phyloP scores from a whole-genome alignment of 2,888 invertebrate species.

The Scotopteryx bipunctaria region DNA sequence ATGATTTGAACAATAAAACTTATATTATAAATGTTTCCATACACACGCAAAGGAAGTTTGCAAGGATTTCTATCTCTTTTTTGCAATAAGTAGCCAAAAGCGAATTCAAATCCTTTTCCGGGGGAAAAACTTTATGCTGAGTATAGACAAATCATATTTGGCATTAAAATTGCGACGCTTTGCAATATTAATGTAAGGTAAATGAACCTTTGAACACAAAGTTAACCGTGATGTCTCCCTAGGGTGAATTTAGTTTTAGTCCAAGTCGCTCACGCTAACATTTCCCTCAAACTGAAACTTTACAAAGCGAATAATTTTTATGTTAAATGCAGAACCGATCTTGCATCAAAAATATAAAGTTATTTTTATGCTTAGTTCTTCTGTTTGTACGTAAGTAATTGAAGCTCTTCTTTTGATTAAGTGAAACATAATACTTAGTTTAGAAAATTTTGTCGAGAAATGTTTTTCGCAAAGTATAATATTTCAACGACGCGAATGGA shows the following conservation, averaged over 20 bases:
- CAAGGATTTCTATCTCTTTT: slow-evolving; percentile 5
- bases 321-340: background rate
- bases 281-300: slow-evolving; percentile 8
- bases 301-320: background rate
- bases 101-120: slow-evolving; percentile 1
- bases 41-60: slow-evolving; percentile 10
- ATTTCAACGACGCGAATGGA: too few species aligned
- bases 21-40: slow-evolving; percentile 31
- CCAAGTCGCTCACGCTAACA: slow-evolving; percentile 14
- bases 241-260: slow-evolving; percentile 11
- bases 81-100: slow-evolving; percentile 13
- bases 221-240: slow-evolving; percentile 14
- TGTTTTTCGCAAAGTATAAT: too few species aligned
- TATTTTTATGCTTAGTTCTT: background rate
- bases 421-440: too few species aligned
- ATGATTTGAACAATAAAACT: slow-evolving; percentile 36
- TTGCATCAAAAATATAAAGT: background rate
- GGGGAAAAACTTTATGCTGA: background rate
- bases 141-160: background rate
- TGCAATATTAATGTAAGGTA: slow-evolving; percentile 6
- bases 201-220: slow-evolving; percentile 15
- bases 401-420: too few species aligned
- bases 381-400: too few species aligned
- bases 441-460: background rate
- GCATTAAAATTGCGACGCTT: background rate